Evolutionary conservation across 2,113 vertebrate species (phyloP), one percentile per base, ranked within the genome.

Genomic region (Pseudolaguvia tuberculata): DNA sequence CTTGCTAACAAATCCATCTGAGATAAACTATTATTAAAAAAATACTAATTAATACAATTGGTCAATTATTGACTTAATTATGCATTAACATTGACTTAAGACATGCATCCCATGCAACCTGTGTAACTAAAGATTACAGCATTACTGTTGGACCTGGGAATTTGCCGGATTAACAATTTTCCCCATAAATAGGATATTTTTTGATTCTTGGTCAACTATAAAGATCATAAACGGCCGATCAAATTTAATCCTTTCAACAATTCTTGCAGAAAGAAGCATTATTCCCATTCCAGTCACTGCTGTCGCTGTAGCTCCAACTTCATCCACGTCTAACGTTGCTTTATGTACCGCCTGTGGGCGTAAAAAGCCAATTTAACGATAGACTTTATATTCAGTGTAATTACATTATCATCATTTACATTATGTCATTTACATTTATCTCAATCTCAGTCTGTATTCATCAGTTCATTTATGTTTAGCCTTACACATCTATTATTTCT

Each of bases 201-300:
- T 71, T 70, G 86, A 84, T 69, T 18, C 25, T 2, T 74, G 81
- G 5, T 91, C 83, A 47, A 25, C 39, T 59, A 92, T 82, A n/a
- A 89, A 1, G 3, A 87, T 73, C 84, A 92, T 87, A 61, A 92
- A 92, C 8, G 90, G 91, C 21, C 61, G 86, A 68, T 92, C 42
- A 58, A 91, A 91, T 73, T 72, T 86, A 68, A 92, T 17, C 1
- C 80, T 63, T 1, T 77, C 80, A 48, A 58, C 0, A n/a, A 42
- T 0, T 0, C 0, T 47, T 3, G 53, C 1, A 27, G 87, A 87
- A 18, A 80, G 0, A 6, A n/a, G 78, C 4, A 1, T 78, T 3
- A 91, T 45, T 0, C 0, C 0, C 0, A 87, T 59, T 8, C 83
- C 76, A 53, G 89, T 91, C 11, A 55, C 87, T 27, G 79, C 91